Evolutionary conservation across 2,113 vertebrate species (phyloP).

Genomic region (Labrus mixtus): DNA sequence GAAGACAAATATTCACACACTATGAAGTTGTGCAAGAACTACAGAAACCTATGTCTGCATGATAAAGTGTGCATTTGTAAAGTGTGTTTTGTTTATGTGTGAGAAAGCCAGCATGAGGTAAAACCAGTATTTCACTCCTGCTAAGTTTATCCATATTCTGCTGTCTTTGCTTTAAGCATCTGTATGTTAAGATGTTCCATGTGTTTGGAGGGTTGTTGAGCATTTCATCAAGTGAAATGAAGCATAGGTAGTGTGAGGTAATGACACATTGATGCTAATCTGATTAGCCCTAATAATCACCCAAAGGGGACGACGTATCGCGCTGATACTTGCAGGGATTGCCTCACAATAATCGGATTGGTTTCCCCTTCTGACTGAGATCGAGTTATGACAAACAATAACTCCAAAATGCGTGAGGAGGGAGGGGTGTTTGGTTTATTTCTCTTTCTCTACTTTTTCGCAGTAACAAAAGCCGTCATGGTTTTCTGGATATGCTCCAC

Average conservation of each 20-base stretch:
- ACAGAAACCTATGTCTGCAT: not conserved
- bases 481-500: constrained; percentile 36
- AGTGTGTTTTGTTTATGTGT: constrained; percentile 33
- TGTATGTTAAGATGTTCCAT: constrained; percentile 56
- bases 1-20: not conserved
- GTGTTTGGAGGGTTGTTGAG: constrained; percentile 46
- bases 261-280: constrained; percentile 57
- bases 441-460: constrained; percentile 31
- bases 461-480: constrained; percentile 26
- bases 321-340: constrained; percentile 35
- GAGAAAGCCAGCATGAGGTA: constrained; percentile 51
- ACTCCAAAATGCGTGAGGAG: constrained; percentile 33
- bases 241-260: constrained; percentile 68
- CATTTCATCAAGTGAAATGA: constrained; percentile 46
- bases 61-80: constrained; percentile 1
- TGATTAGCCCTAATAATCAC: constrained; percentile 52
- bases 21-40: not conserved
- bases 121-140: constrained; percentile 39
- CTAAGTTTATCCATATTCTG: constrained; percentile 51
- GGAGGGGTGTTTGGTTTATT: constrained; percentile 26
- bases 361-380: constrained; percentile 46
- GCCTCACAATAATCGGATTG: constrained; percentile 51
- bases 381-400: constrained; percentile 54
- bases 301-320: constrained; percentile 13
- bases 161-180: constrained; percentile 44